phyloP scores from a whole-genome alignment of 2,797 vertebrate genomes.

The Phyllotis vaccarum region DNA sequence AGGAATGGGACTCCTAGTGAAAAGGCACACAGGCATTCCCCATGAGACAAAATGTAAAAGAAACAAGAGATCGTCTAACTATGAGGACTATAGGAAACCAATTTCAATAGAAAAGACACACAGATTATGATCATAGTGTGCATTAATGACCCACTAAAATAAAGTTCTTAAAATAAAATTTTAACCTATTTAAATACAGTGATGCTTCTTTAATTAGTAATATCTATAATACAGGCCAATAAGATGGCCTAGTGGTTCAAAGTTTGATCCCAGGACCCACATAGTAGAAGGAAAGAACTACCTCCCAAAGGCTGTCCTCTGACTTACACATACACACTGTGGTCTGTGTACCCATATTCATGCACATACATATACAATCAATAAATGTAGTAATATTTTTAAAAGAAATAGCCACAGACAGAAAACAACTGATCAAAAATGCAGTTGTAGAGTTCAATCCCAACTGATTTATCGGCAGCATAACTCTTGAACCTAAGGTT shows the following conservation, averaged over 20 bases:
- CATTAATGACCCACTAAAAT: not conserved
- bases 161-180: conserved; percentile 55
- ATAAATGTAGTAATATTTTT: not conserved
- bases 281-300: not conserved
- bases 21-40: not conserved
- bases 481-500: not conserved
- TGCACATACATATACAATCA: not conserved
- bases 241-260: not conserved
- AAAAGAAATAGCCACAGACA: not conserved
- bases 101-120: not conserved
- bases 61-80: not conserved
- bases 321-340: not conserved
- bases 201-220: conserved; percentile 34
- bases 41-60: not conserved
- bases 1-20: not conserved
- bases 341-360: not conserved
- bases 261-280: not conserved
- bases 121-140: not conserved
- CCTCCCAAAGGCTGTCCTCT: not conserved
- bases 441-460: not conserved
- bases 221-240: not conserved
- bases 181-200: conserved; percentile 51
- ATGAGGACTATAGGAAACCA: conserved; percentile 3
- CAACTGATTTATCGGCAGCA: not conserved
- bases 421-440: not conserved